Percentiles rank a stretch among this genome's conserved stretches.
Evolutionary conservation across 92 coral and sea anemone species (phyloP).

Genomic region (Paramuricea clavata): DNA sequence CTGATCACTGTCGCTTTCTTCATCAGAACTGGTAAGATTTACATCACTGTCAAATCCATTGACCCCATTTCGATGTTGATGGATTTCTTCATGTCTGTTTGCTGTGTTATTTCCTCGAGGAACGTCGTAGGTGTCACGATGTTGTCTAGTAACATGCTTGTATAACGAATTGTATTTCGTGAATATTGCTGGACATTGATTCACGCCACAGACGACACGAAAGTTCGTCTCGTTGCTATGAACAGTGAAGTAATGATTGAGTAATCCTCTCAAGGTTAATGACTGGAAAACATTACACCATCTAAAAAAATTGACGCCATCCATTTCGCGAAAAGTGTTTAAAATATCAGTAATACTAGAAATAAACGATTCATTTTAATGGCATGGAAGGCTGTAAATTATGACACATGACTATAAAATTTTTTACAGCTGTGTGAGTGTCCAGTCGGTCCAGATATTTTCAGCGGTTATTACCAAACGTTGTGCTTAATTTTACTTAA

Average conservation of each 20-base stretch:
- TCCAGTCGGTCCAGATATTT: too few species aligned
- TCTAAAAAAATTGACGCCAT: conserved; percentile 1
- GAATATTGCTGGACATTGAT: conserved; percentile 12
- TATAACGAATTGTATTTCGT: conserved; percentile 16
- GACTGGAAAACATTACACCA: conserved; percentile 10
- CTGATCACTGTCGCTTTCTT: neutral
- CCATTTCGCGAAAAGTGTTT: neutral
- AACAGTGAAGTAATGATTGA: conserved; percentile 9
- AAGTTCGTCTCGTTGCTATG: conserved; percentile 18
- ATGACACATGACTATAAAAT: too few species aligned
- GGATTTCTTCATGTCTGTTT: neutral
- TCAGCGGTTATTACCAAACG: too few species aligned
- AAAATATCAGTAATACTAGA: neutral
- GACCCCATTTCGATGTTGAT: neutral
- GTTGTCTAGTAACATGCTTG: conserved; percentile 24
- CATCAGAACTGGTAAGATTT: neutral
- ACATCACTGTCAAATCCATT: neutral
- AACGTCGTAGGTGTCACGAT: neutral
- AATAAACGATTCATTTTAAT: neutral
- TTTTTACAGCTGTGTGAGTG: too few species aligned
- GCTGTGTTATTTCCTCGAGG: conserved; percentile 5
- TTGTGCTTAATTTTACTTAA: too few species aligned
- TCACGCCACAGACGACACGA: conserved; percentile 6
- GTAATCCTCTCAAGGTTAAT: conserved; percentile 12
- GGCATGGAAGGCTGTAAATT: too few species aligned